A percentile compares a stretch with the other conserved stretches of the same genome.
Evolutionary conservation across 2,888 invertebrate genomes (phyloP).

Genomic region (Daptonema setosum): DNA sequence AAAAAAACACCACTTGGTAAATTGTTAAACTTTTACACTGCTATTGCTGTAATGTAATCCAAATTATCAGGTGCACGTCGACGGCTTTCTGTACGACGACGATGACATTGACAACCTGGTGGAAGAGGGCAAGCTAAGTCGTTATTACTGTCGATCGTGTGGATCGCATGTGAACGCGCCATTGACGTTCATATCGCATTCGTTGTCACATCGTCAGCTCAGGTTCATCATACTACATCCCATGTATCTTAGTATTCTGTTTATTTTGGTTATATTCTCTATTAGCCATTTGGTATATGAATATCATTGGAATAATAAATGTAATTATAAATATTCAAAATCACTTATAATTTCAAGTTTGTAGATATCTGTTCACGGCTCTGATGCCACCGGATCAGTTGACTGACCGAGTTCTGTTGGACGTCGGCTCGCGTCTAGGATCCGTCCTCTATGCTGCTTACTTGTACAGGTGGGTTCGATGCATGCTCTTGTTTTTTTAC

Average conservation of each 20-base stretch:
- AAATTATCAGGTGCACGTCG: slow-evolving; percentile 44
- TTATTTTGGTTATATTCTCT: too few species aligned
- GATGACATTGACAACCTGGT: slow-evolving; percentile 40
- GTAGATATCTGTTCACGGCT: slow-evolving; percentile 39
- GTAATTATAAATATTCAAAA: too few species aligned
- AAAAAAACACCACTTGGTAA: too few species aligned
- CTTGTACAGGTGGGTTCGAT: not conserved
- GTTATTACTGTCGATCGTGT: slow-evolving; percentile 34
- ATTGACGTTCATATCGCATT: slow-evolving; percentile 25
- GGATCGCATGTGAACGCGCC: slow-evolving; percentile 35
- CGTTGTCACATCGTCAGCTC: slow-evolving; percentile 13
- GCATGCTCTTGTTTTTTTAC: not conserved
- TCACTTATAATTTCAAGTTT: not conserved
- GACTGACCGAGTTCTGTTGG: slow-evolving; percentile 40
- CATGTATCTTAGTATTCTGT: too few species aligned
- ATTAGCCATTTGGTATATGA: too few species aligned
- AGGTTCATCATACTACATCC: not conserved
- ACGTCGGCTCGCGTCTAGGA: slow-evolving; percentile 49
- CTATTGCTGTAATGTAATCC: too few species aligned
- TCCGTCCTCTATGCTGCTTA: slow-evolving; percentile 41
- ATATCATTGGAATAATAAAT: too few species aligned
- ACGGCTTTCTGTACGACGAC: slow-evolving; percentile 48
- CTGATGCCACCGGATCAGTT: slow-evolving; percentile 38
- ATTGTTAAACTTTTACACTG: too few species aligned
- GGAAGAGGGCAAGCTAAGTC: slow-evolving; percentile 32